Conservation (phyloP, 2,113 vertebrate species). For the Psittacara wagleri region DNA sequence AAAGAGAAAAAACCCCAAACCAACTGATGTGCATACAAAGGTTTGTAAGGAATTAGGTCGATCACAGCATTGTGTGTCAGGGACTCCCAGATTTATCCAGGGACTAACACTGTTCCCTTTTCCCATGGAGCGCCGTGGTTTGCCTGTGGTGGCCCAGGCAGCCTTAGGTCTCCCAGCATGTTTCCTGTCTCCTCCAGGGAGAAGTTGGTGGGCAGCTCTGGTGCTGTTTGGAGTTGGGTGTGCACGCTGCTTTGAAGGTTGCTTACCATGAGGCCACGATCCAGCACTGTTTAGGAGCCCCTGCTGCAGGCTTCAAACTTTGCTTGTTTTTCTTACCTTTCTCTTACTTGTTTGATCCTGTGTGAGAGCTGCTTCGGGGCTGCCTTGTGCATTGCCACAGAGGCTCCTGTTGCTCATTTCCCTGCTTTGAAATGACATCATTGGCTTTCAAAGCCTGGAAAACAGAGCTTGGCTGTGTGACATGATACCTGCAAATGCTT, state of each 20-base stretch:
- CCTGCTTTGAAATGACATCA: constrained; percentile 45
- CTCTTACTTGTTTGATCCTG: not conserved
- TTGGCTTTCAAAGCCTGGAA: constrained; percentile 9
- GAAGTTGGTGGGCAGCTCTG: not conserved
- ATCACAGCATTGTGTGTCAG: not conserved
- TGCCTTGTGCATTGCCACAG: not conserved
- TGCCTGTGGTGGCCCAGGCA: not conserved
- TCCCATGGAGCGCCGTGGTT: not conserved
- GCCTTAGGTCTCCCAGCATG: not conserved
- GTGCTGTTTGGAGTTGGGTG: not conserved
- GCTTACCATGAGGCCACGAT: not conserved
- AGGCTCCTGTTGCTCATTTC: constrained; percentile 19
- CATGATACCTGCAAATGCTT: not conserved
- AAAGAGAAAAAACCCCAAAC: not conserved
- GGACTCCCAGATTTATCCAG: not conserved
- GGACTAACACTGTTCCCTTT: not conserved
- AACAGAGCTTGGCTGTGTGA: not conserved
- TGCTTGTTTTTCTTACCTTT: constrained; percentile 51
- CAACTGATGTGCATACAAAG: not conserved
- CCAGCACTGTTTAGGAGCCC: not conserved
- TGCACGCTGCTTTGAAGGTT: constrained; percentile 29
- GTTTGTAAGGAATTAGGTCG: not conserved
- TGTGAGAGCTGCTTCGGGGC: not conserved
- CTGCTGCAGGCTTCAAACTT: constrained; percentile 24
- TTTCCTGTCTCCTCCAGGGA: not conserved